Base-by-base conservation (phyloP, 2,888 invertebrate genomes). In the Cataglyphis altisquamis region DNA sequence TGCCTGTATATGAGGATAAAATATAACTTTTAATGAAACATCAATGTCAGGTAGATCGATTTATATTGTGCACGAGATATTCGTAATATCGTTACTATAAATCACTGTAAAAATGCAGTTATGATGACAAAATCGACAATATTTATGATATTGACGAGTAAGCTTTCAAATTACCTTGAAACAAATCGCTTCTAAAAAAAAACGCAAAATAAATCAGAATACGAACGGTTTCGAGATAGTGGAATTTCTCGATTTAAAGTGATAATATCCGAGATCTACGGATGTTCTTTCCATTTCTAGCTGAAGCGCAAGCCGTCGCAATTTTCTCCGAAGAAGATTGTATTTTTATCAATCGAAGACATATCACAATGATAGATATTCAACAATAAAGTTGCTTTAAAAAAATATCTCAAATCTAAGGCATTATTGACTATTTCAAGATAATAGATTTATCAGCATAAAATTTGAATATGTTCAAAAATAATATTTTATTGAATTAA, bases 1-100 rank as follows among this genome's bases (percentile, higher is more conserved):
- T 68, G 21, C 10, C 6, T n/a, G 18, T 48, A 55, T 32, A 70
- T 21, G 29, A 32, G 45, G 32, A 45, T 80, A 72, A 80, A 45
- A 80, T 80, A 80, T 80, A 80, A 80, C 78, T 80, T 72, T 72
- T 80, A 80, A 80, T 80, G 78, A 80, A 80, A 80, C 78, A 72
- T 80, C 78, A 80, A n/a, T 45, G 45, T 80, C 60, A 41, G 78
- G 18, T 41, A 60, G 32, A 60, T 60, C 41, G 72, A 80, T 52
- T 80, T 80, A 45, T 70, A 70, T 78, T 78, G 45, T 45, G 55
- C 15, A 66, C 52, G 18, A 18, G 10, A 60, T 45, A 41, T 25
- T 21, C 15, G 57, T 80, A 80, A 80, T 80, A 80, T 72, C 45
- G 72, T 60, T 60, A 60, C 60, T 12, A 70, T 80, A 80, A 80